Base-by-base conservation (phyloP, 2,888 invertebrate species). In the Neoscelio sp. region DNA sequence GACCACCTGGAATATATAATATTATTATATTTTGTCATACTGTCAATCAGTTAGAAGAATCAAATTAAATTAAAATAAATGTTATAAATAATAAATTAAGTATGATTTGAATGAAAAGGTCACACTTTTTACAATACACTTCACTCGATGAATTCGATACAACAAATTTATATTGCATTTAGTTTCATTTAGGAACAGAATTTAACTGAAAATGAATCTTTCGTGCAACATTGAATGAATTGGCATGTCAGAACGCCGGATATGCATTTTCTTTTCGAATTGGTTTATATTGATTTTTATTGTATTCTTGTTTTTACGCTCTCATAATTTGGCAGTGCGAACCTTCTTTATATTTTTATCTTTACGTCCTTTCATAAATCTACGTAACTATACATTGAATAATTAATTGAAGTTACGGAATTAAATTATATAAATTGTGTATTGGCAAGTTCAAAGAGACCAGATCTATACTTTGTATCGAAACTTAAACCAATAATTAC, bases 271-370 rank as follows among this genome's bases (percentile, higher is more conserved):
- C 33, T 33, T 2, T 7, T 2, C 33, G 33, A 33, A 33, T 33
- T 10, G 33, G 10, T 33, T 33, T 33, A 33, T 60, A 60, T 60
- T 60, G 60, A 60, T 60, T 60, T 60, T 33, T 60, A 20, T 33
- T 18, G 12, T 20, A 60, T 17, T 58, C 42, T 8, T 58, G 30
- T 44, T 60, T 60, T 60, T 60, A 60, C 20, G 60, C 60, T 60
- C 44, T 44, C 44, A 44, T 60, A 60, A 10, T 44, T 33, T 12
- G 35, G 35, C 52, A 20, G 35, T 20, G 23, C 50, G 10, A 5
- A n/a, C 26, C 20, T 7, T 54, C 15, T 13, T 54, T 54, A 35
- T 35, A n/a, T 54, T 58, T 33, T 33, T 33, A 33, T 33, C 23
- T 30, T 18, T 15, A 18, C 42, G 30, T 54, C 38, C 38, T 13